Evolutionary conservation across 2,113 vertebrate genomes (phyloP).

Genomic region (Anarrhichthys ocellatus): DNA sequence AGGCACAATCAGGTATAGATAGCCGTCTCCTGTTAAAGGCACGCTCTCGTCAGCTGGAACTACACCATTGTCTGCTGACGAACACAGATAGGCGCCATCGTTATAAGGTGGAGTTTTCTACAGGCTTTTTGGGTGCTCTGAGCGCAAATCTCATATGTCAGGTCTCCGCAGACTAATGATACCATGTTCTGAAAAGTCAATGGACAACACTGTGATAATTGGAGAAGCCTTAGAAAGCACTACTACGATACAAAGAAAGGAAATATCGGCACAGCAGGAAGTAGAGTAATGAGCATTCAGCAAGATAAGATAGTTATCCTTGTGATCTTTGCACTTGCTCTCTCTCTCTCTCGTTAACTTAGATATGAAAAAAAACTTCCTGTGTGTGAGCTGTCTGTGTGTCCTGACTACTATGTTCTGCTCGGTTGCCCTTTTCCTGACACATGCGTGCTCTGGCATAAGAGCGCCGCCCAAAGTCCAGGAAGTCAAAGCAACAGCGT

Average conservation of each 20-base stretch:
- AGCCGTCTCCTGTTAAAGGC: conserved; percentile 15
- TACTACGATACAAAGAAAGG: conserved; percentile 1
- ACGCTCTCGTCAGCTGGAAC: conserved; percentile 28
- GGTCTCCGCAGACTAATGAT: conserved; percentile 17
- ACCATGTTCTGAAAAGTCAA: conserved; percentile 10
- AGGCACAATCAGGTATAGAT: conserved; percentile 30
- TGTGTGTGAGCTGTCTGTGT: conserved; percentile 11
- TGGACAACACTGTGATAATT: conserved; percentile 20
- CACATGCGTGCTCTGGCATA: conserved; percentile 38
- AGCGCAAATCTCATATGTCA: conserved; percentile 8
- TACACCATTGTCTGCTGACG: conserved; percentile 31
- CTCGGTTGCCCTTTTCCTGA: conserved; percentile 32
- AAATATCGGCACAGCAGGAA: conserved; percentile 31
- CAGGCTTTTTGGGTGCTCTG: not conserved
- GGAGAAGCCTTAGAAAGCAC: conserved; percentile 4
- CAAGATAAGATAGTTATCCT: conserved; percentile 43
- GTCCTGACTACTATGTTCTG: conserved; percentile 39
- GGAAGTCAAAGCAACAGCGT: conserved; percentile 5
- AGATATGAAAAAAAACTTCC: conserved; percentile 37
- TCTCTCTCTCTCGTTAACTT: conserved; percentile 11
- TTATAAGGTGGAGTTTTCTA: conserved; percentile 30
- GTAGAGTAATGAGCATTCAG: conserved; percentile 44
- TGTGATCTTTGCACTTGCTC: conserved; percentile 41
- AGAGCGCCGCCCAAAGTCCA: conserved; percentile 59
- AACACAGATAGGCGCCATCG: conserved; percentile 18